Evolutionary conservation across 2,113 vertebrate genomes (phyloP).

Genomic region (Pogonocichla stellata): DNA sequence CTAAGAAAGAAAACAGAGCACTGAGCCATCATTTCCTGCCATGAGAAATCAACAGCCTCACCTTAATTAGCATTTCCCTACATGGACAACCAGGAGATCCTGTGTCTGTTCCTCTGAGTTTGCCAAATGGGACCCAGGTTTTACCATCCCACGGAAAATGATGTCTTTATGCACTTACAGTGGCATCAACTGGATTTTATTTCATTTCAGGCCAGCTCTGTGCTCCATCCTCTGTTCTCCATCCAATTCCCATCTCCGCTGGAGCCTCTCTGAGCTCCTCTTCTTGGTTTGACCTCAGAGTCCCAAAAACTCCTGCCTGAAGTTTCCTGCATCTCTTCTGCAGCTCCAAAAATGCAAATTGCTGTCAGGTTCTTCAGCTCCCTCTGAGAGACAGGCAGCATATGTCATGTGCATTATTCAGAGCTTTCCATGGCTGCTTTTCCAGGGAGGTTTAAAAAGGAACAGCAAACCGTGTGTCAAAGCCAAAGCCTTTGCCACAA

Average conservation of each 20-base stretch:
- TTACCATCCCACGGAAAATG: not conserved
- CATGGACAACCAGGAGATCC: not conserved
- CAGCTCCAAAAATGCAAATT: constrained; percentile 6
- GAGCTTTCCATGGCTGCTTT: not conserved
- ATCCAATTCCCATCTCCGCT: not conserved
- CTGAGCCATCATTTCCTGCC: not conserved
- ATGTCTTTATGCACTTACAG: not conserved
- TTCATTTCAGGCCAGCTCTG: not conserved
- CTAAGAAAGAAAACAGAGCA: not conserved
- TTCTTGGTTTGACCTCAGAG: not conserved
- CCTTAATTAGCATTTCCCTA: not conserved
- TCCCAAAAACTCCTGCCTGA: not conserved
- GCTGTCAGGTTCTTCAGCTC: not conserved
- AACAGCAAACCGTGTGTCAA: not conserved
- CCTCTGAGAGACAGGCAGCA: constrained; percentile 28
- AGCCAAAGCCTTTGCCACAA: not conserved
- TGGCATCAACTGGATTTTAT: not conserved
- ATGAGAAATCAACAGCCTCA: not conserved
- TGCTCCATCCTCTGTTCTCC: not conserved
- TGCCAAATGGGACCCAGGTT: not conserved
- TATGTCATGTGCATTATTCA: constrained; percentile 41
- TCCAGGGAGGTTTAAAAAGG: constrained; percentile 1
- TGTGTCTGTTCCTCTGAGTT: not conserved
- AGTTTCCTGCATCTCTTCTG: not conserved
- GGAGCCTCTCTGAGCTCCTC: not conserved